Percentiles rank a stretch among this genome's conserved stretches.
Conservation (phyloP, 2,888 invertebrate species). For the Perizoma affinitatum region DNA sequence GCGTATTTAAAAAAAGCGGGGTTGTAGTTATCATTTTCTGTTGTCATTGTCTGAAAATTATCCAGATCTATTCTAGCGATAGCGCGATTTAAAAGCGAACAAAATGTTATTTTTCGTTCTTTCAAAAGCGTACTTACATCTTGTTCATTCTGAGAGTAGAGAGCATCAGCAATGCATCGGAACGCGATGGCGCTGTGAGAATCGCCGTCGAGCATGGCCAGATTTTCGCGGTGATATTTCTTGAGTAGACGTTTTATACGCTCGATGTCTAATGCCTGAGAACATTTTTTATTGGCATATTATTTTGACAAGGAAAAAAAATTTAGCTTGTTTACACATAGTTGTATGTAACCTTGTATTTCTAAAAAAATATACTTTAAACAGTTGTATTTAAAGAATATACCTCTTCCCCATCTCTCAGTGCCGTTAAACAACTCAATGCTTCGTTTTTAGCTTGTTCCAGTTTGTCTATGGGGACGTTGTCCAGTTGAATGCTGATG, state of each 20-base stretch:
- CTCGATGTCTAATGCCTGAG: slow-evolving; percentile 87
- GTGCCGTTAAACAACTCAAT: slow-evolving; percentile 52
- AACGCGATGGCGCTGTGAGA: slow-evolving; percentile 91
- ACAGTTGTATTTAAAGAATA: too few relatives aligned
- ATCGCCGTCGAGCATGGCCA: slow-evolving; percentile 89
- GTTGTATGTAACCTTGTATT: too few relatives aligned
- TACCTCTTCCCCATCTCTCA: slow-evolving; percentile 62
- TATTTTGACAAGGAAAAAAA: too few relatives aligned
- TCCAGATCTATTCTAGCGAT: too few relatives aligned
- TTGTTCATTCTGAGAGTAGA: slow-evolving; percentile 89
- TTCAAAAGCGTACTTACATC: slow-evolving; percentile 90
- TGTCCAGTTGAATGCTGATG: slow-evolving; percentile 88
- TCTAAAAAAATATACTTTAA: too few relatives aligned
- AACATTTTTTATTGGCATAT: too few relatives aligned
- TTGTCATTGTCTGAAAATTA: too few relatives aligned
- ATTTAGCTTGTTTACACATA: too few relatives aligned
- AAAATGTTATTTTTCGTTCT: too few relatives aligned
- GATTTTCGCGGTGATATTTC: slow-evolving; percentile 87
- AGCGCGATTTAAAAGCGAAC: too few relatives aligned
- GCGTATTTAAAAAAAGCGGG: too few relatives aligned
- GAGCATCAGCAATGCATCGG: slow-evolving; percentile 91
- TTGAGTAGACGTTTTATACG: slow-evolving; percentile 89
- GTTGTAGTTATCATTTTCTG: too few relatives aligned
- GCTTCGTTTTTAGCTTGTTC: slow-evolving; percentile 85
- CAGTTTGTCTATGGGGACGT: slow-evolving; percentile 89